Evolutionary conservation across 2,113 vertebrate genomes (phyloP), one percentile per base, ranked within the genome.

Genomic region (Rhombomys opimus): DNA sequence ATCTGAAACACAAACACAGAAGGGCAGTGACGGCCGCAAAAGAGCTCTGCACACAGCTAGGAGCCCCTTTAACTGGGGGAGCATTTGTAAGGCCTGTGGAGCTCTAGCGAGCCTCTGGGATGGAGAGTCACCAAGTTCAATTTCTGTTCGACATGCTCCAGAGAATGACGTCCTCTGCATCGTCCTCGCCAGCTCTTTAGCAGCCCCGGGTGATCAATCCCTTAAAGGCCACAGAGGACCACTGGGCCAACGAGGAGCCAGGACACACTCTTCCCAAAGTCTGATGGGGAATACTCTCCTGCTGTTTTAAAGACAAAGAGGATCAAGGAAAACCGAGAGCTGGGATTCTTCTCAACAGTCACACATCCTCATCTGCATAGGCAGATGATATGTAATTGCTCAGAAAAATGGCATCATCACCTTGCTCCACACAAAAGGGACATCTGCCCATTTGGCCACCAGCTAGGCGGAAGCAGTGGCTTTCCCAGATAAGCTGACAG

Each of bases 1-100:
- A 93, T 93, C 89, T 95, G 73, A 96, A 95, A 87, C 89, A 94
- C 86, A 95, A 96, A 96, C 90, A 95, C 90, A 76, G 84, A 76
- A 95, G 86, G 77, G 86, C 94, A 91, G 91, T 67, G 91, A 87
- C 54, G 27, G 88, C 85, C n/a, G 59, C 87, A 86, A 81, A 94
- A 89, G 92, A 76, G 73, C 89, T 18, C 2, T 14, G 75, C 52
- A 27, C 52, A 46, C 86, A 87, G 89, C 95, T 30, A 41, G 78
- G 92, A 72, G 50, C 82, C 73, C 90, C 86, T 96, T 73, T 91
- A 97, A 93, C 73, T 81, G 73, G 92, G 77, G 52, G 77, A 72
- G 90, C 88, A 65, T 17, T 3, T 61, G n/a, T 57, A 59, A 82
- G 89, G 67, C 90, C 96, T 22, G 10, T 0, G 14, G 73, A 65